Evolutionary conservation across 2,113 vertebrate genomes (phyloP).

Genomic region (Megaceryle torquata): DNA sequence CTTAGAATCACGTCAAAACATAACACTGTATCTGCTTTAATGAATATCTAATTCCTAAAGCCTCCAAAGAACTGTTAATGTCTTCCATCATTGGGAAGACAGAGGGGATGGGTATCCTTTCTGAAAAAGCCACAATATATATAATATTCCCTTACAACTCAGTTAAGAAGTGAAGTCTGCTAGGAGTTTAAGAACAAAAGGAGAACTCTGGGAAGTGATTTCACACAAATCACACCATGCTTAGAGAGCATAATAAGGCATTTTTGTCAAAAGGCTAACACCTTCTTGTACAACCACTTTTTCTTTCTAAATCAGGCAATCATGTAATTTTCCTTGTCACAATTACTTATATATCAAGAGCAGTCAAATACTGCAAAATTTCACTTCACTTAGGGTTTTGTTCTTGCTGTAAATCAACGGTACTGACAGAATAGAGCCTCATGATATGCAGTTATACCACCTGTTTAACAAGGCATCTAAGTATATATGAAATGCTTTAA

Average conservation of each 20-base stretch:
- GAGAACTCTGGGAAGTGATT: neutral
- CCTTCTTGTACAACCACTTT: neutral
- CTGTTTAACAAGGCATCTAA: neutral
- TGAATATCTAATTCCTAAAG: neutral
- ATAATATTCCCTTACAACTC: neutral
- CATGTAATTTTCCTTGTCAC: slow-evolving; percentile 36
- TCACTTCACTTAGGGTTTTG: slow-evolving; percentile 1
- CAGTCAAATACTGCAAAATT: neutral
- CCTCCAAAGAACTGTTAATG: neutral
- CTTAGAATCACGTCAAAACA: neutral
- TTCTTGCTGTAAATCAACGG: neutral
- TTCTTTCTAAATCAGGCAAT: slow-evolving; percentile 11
- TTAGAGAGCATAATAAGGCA: neutral
- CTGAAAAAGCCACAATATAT: neutral
- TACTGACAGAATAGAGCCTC: neutral
- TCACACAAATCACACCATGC: neutral
- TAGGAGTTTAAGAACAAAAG: neutral
- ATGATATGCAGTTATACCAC: slow-evolving; percentile 2
- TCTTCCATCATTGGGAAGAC: neutral
- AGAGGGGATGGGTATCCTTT: neutral
- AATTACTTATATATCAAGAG: neutral
- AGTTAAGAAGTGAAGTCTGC: neutral
- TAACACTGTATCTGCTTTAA: neutral
- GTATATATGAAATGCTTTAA: neutral
- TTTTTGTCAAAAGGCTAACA: slow-evolving; percentile 21